Evolutionary conservation across 2,113 vertebrate species (phyloP), one percentile per base, ranked within the genome.

Genomic region (Cavia aperea): DNA sequence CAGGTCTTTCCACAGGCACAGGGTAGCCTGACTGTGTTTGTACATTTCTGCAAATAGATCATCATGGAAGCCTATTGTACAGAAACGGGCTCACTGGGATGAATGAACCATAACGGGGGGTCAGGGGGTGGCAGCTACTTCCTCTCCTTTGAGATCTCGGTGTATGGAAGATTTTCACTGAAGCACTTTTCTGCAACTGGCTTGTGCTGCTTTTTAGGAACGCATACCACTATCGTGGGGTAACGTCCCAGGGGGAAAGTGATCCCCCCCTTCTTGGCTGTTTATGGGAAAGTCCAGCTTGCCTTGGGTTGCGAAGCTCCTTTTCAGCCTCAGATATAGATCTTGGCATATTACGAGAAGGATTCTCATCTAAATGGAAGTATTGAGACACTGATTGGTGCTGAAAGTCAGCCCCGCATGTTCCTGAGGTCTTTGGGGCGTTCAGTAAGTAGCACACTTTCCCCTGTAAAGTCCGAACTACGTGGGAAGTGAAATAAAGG

Each of bases 111-210:
- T 62, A 66, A 89, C 60, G n/a, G 0, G 15, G 24, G 72, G 65
- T 12, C 10, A 2, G 51, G 72, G 60, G 70, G 43, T 2, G 54
- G 43, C 46, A 4, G 31, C 54, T 4, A 81, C 81, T 97, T 95
- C 96, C 96, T 95, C 65, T 85, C 91, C 81, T 94, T 93, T 89
- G 91, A 97, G 85, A 87, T 24, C 13, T 23, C 24, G 54, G 26
- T 24, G 43, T 87, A 51, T 88, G 66, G 89, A 84, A 91, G 88
- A 81, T 66, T 94, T 93, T 77, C 63, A 3, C 92, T 72, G 49
- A 29, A 66, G 49, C 7, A 49, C 75, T 26, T 56, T 60, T 54
- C 82, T 19, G 5, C n/a, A 29, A 5, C 68, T 0, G 36, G 73
- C 51, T 58, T 85, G 46, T 46, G 29, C 16, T 75, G 75, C 54